Evolutionary conservation across 2,888 invertebrate genomes (phyloP), one percentile per base, ranked within the genome.

Genomic region (Pasiphila rectangulata): DNA sequence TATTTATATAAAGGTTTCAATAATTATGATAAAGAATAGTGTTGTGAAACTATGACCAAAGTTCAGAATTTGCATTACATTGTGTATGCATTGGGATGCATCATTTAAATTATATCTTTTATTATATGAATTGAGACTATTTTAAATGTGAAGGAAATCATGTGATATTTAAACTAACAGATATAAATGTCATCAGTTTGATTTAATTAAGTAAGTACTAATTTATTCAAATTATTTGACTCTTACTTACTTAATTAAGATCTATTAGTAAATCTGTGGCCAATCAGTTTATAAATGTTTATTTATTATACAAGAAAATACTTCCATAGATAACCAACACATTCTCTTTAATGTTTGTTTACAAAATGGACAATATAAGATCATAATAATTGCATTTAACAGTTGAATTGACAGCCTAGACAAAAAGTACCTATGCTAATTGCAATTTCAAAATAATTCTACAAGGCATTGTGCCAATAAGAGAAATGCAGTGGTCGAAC

Each of bases 391-490:
- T n/a, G n/a, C n/a, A n/a, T n/a, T n/a, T n/a, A n/a, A n/a, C n/a
- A n/a, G n/a, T n/a, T n/a, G n/a, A n/a, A n/a, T n/a, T n/a, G n/a
- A n/a, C n/a, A n/a, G n/a, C n/a, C n/a, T n/a, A n/a, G n/a, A n/a
- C n/a, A n/a, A n/a, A n/a, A n/a, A n/a, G n/a, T n/a, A n/a, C 35
- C n/a, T 10, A 10, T 15, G n/a, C 4, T 21, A 36, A 3, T 6
- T 17, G 7, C 6, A 21, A 16, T 12, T 2, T 4, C 9, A 5
- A 17, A 52, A 57, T 62, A 61, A 55, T 58, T 54, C 47, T n/a
- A 51, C 46, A 41, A 59, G 59, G 61, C 59, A 43, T 0, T 0
- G 0, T 42, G 61, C 68, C 70, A 67, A 53, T 34, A 4, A 13
- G 46, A 55, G 57, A 59, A 62, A 64, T 59, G 55, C 51, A 62